These are phyloP conservation scores for Biston betularia DNA, from an alignment of 2,888 invertebrate species.

Conservation along the genomic window DNA sequence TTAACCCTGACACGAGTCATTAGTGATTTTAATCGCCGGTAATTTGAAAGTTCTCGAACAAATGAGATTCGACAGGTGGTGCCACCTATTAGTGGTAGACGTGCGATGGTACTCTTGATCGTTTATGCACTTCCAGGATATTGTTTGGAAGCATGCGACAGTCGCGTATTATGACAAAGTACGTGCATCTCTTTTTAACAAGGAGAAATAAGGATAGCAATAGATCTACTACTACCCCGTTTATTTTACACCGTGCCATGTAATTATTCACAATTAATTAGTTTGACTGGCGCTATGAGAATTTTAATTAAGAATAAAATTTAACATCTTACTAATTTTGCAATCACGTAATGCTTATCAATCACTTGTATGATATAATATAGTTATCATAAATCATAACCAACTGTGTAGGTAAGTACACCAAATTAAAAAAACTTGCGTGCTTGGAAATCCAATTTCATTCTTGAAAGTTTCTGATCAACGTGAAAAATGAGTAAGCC, in stretches of 20 bases:
- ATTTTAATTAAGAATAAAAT: slow-evolving; percentile 1
- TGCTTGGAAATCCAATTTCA: slow-evolving; percentile 1
- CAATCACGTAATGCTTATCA: not conserved
- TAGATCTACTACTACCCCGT: not conserved
- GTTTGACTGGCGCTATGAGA: slow-evolving; percentile 1
- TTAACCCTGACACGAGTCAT: slow-evolving; percentile 22
- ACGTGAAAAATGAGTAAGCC: slow-evolving; percentile 72
- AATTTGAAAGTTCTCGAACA: slow-evolving; percentile 32
- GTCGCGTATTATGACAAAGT: not conserved
- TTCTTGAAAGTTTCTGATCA: slow-evolving; percentile 64
- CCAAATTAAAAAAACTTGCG: not conserved
- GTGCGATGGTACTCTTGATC: slow-evolving; percentile 32
- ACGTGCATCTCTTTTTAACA: not conserved
- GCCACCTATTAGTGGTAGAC: slow-evolving; percentile 37
- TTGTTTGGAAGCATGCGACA: too few species aligned
- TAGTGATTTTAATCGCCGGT: slow-evolving; percentile 24
- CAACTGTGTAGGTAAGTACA: not conserved
- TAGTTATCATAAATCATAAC: too few species aligned
- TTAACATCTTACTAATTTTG: not conserved
- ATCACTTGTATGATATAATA: too few species aligned
- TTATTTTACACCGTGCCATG: not conserved
- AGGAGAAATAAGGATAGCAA: not conserved
- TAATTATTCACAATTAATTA: slow-evolving; percentile 13
- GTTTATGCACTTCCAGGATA: not conserved
- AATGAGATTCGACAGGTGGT: slow-evolving; percentile 35